Conservation (phyloP, 2,113 vertebrate genomes). For the Ardeotis arabs region DNA sequence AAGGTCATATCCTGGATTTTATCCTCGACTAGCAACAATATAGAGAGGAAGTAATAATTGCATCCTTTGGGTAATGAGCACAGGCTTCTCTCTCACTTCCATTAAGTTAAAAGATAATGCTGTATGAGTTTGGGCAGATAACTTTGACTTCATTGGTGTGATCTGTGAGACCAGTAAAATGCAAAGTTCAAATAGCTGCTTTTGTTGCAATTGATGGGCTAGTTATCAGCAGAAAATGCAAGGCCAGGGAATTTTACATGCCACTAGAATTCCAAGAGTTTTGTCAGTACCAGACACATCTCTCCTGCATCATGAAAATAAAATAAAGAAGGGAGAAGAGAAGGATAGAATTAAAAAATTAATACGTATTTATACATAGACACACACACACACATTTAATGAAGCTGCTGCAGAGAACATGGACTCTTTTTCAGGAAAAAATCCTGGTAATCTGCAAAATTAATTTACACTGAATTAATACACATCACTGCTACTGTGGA, state of each 20-base stretch:
- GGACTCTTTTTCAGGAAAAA: not conserved
- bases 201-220: not conserved
- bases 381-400: not conserved
- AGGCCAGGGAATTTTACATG: not conserved
- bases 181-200: not conserved
- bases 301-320: not conserved
- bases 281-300: not conserved
- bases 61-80: slow-evolving; percentile 11
- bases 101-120: slow-evolving; percentile 6
- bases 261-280: not conserved
- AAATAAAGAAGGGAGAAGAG: not conserved
- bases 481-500: not conserved
- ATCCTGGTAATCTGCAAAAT: not conserved
- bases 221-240: not conserved
- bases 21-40: not conserved
- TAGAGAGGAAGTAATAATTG: slow-evolving; percentile 30
- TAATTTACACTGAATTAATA: not conserved
- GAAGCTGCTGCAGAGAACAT: not conserved
- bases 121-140: not conserved
- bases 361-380: not conserved
- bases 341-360: not conserved
- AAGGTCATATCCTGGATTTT: slow-evolving; percentile 33
- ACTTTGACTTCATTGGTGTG: not conserved
- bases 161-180: not conserved
- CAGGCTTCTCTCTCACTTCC: slow-evolving; percentile 11